A percentile compares a stretch with the other conserved stretches of the same genome.
phyloP scores from a whole-genome alignment of 2,113 vertebrate species.

The Pheucticus melanocephalus region DNA sequence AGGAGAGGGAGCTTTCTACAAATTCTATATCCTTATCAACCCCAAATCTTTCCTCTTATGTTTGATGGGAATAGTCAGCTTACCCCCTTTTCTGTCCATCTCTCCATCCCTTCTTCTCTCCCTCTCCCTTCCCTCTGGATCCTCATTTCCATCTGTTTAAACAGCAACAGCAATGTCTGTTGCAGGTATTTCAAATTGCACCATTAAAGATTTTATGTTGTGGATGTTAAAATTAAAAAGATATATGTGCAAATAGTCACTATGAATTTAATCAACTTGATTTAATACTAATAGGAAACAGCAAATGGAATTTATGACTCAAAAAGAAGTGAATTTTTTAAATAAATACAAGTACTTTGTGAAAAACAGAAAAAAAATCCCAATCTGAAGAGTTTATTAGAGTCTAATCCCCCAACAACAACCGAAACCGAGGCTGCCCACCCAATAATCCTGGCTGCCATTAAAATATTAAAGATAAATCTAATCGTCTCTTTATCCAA shows the following conservation, averaged over 20 bases:
- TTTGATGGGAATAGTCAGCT: neutral
- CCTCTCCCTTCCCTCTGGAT: neutral
- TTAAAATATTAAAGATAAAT: slow-evolving; percentile 90
- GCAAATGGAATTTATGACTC: slow-evolving; percentile 83
- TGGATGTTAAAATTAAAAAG: slow-evolving; percentile 83
- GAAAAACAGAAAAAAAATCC: slow-evolving; percentile 69
- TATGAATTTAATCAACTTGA: slow-evolving; percentile 84
- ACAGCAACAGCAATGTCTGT: slow-evolving; percentile 57
- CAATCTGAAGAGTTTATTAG: slow-evolving; percentile 82
- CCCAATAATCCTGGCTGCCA: slow-evolving; percentile 81
- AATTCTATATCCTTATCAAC: neutral
- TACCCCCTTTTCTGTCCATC: neutral
- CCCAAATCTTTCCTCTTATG: neutral
- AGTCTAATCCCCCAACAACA: slow-evolving; percentile 78
- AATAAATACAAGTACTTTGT: slow-evolving; percentile 77
- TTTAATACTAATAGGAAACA: slow-evolving; percentile 84
- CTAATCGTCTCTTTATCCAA: slow-evolving; percentile 86
- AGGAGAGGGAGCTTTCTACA: neutral
- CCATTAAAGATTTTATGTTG: slow-evolving; percentile 81
- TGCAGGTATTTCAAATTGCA: slow-evolving; percentile 72
- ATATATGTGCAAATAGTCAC: slow-evolving; percentile 82
- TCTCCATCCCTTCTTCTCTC: neutral
- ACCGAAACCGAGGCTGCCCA: slow-evolving; percentile 67
- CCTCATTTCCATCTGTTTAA: slow-evolving; percentile 75
- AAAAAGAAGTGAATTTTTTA: slow-evolving; percentile 74